These are phyloP conservation scores for Enteromius treurensis DNA, from an alignment of 2,797 vertebrate species.

Conservation along the genomic window DNA sequence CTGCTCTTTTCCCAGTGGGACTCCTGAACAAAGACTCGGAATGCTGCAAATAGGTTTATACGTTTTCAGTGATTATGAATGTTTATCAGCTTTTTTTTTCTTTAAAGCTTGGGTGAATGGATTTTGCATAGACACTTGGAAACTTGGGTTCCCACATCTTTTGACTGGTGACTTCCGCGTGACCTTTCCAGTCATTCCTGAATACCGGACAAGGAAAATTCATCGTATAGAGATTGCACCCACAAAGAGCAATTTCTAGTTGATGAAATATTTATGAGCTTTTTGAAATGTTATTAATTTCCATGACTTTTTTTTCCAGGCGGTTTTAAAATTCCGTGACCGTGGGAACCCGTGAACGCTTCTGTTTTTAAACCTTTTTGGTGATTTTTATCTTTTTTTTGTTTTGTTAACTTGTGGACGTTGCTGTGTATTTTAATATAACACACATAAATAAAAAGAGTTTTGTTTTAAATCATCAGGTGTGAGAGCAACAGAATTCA, in stretches of 20 bases:
- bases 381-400: not conserved
- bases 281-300: conserved; percentile 33
- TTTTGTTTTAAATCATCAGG: conserved; percentile 20
- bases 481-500: conserved; percentile 9
- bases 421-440: not conserved
- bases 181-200: conserved; percentile 12
- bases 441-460: not conserved
- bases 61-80: conserved; percentile 13
- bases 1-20: conserved; percentile 35
- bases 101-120: not conserved
- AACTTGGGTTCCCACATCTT: conserved; percentile 10
- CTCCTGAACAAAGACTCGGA: conserved; percentile 23
- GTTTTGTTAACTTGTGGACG: not conserved
- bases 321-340: not conserved
- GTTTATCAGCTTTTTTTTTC: conserved; percentile 12
- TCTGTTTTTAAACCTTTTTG: not conserved
- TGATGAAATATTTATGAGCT: conserved; percentile 33
- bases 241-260: conserved; percentile 26
- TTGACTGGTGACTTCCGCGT: conserved; percentile 3
- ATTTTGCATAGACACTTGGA: not conserved
- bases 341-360: not conserved
- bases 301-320: not conserved
- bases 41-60: conserved; percentile 17
- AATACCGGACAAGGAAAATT: not conserved
- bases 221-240: conserved; percentile 10